These are phyloP conservation scores for Nibea albiflora DNA, from an alignment of 2,113 vertebrate species.

Conservation along the genomic window DNA sequence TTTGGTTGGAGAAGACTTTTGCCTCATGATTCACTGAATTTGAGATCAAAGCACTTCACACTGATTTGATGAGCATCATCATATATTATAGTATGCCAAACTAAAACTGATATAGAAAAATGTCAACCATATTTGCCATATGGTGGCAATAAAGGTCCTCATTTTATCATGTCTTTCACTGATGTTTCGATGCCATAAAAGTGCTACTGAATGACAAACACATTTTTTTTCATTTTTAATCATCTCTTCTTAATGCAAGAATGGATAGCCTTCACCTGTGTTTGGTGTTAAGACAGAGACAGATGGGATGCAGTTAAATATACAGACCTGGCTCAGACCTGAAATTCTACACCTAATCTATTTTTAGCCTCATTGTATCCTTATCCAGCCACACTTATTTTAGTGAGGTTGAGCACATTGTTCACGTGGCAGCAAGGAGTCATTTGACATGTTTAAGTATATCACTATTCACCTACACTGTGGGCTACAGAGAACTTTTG, in stretches of 20 bases:
- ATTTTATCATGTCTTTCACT: background rate
- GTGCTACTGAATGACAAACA: background rate
- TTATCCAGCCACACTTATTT: conserved; percentile 14
- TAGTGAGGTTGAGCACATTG: conserved; percentile 19
- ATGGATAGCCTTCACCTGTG: background rate
- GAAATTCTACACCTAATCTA: conserved; percentile 35
- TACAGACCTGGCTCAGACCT: conserved; percentile 26
- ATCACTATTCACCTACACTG: background rate
- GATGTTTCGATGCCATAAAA: background rate
- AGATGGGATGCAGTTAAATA: conserved; percentile 42
- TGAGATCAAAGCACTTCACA: too few relatives aligned
- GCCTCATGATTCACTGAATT: background rate
- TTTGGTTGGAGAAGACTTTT: background rate
- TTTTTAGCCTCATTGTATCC: conserved; percentile 46
- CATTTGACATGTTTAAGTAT: background rate
- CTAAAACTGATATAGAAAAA: too few relatives aligned
- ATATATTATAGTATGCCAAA: too few relatives aligned
- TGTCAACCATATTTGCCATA: too few relatives aligned
- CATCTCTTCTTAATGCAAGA: background rate
- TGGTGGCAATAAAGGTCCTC: background rate
- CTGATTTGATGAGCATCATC: too few relatives aligned
- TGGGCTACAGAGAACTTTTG: background rate
- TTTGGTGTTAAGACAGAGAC: background rate
- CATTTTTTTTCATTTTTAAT: background rate
- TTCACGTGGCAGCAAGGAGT: background rate